Conservation (phyloP, 2,797 vertebrate genomes). For the Parauchenoglanis ngamensis region DNA sequence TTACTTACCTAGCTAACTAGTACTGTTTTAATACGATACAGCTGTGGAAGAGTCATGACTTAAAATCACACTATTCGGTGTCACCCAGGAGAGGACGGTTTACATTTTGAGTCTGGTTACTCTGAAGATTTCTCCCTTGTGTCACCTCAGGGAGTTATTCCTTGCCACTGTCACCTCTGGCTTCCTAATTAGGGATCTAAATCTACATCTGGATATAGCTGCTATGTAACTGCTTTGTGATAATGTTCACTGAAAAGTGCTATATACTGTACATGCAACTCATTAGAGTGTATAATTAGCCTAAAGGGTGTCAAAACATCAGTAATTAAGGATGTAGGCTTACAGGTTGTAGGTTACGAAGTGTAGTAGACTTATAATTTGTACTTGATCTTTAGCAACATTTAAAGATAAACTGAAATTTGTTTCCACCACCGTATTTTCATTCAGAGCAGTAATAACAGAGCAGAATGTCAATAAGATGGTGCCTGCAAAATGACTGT, state of each 20-base stretch:
- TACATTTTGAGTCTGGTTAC: background rate
- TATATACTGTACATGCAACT: background rate
- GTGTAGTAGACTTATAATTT: background rate
- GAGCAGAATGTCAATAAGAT: background rate
- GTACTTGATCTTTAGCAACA: background rate
- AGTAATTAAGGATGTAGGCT: background rate
- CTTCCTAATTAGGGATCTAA: background rate
- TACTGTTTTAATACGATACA: background rate
- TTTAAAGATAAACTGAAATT: background rate
- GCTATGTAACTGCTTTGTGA: background rate
- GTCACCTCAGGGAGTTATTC: background rate
- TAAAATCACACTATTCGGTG: background rate
- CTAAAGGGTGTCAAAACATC: background rate
- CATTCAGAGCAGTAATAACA: background rate
- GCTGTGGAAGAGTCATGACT: background rate
- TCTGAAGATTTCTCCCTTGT: background rate
- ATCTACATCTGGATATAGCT: background rate
- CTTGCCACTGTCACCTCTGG: background rate
- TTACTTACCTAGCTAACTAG: background rate
- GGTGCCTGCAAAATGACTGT: conserved; percentile 4
- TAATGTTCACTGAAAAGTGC: background rate
- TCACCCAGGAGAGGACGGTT: background rate
- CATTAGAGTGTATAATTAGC: background rate
- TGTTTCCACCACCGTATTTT: background rate
- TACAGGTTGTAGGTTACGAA: background rate